These are phyloP conservation scores for Perithous albicinctus DNA, from an alignment of 2,888 invertebrate species.

Conservation along the genomic window DNA sequence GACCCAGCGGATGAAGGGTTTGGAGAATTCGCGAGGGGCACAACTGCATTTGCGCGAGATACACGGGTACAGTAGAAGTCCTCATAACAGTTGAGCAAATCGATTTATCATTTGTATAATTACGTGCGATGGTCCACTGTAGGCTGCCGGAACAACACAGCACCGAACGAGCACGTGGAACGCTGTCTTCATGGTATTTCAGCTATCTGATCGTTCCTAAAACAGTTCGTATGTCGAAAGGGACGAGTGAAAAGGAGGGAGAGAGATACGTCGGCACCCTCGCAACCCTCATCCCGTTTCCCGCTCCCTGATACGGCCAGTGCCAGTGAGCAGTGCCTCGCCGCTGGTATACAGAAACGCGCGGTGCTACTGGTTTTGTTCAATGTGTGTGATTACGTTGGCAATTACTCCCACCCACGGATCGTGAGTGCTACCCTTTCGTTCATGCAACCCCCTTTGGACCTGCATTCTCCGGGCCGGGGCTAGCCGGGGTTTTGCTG, in stretches of 20 bases:
- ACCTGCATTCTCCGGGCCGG: slow-evolving; percentile 62
- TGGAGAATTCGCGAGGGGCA: slow-evolving; percentile 31
- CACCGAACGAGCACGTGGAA: slow-evolving; percentile 32
- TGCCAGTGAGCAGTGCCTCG: slow-evolving; percentile 41
- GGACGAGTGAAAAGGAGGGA: slow-evolving; percentile 37
- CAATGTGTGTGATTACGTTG: slow-evolving; percentile 82
- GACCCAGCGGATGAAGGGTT: slow-evolving; percentile 22
- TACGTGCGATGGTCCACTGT: slow-evolving; percentile 10
- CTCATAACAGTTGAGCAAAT: slow-evolving; percentile 1
- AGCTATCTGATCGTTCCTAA: slow-evolving; percentile 76
- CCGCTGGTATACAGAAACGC: slow-evolving; percentile 34
- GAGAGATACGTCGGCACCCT: slow-evolving; percentile 72
- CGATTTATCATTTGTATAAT: slow-evolving; percentile 10
- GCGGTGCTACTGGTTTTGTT: slow-evolving; percentile 75
- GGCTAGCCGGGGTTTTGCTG: slow-evolving; percentile 50
- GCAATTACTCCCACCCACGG: slow-evolving; percentile 81
- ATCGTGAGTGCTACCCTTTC: slow-evolving; percentile 67
- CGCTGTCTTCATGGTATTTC: slow-evolving; percentile 61
- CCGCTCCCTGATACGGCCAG: slow-evolving; percentile 8
- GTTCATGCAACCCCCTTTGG: slow-evolving; percentile 55
- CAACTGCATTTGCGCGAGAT: not conserved
- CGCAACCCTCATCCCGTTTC: slow-evolving; percentile 40
- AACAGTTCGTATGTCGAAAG: slow-evolving; percentile 68
- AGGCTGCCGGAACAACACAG: slow-evolving; percentile 32
- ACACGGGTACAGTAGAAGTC: not conserved